A percentile compares a stretch with the other conserved stretches of the same genome.
These are phyloP conservation scores for Chorisops tibialis DNA, from an alignment of 2,888 invertebrate species.

Conservation along the genomic window DNA sequence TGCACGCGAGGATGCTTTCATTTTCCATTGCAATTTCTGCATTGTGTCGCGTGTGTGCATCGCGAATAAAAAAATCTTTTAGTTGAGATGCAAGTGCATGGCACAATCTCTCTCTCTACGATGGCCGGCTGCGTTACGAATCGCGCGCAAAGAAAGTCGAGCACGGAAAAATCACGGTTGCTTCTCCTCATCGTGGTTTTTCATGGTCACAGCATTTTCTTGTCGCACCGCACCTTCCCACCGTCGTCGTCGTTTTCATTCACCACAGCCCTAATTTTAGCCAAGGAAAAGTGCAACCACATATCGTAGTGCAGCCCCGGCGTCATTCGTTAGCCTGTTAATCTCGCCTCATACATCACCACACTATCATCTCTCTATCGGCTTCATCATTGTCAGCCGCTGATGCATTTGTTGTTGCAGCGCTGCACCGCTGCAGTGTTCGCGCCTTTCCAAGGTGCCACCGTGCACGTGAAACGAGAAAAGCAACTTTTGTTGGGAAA, in stretches of 20 bases:
- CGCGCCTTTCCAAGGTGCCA: too few relatives aligned
- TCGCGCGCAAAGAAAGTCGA: constrained; percentile 19
- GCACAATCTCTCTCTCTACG: too few relatives aligned
- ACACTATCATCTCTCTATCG: not conserved
- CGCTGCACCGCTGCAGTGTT: not conserved
- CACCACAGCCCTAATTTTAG: constrained; percentile 16
- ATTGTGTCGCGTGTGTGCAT: too few relatives aligned
- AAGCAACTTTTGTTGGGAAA: not conserved
- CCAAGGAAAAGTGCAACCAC: constrained; percentile 22
- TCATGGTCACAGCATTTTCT: constrained; percentile 24
- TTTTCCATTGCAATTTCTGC: constrained; percentile 6
- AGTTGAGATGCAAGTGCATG: too few relatives aligned
- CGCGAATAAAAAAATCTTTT: too few relatives aligned
- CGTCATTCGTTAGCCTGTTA: too few relatives aligned
- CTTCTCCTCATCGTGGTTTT: constrained; percentile 12
- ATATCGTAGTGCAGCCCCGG: constrained; percentile 1
- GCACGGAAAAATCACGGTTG: constrained; percentile 17
- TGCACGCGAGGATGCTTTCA: constrained; percentile 15
- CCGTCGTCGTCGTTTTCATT: constrained; percentile 2
- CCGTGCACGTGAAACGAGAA: too few relatives aligned
- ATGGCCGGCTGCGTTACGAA: too few relatives aligned
- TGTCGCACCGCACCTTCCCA: not conserved
- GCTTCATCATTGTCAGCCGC: not conserved
- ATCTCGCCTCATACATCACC: not conserved
- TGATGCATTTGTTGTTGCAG: not conserved